These are phyloP conservation scores for Neosilurus hyrtlii DNA, from an alignment of 2,797 vertebrate genomes.

Conservation along the genomic window DNA sequence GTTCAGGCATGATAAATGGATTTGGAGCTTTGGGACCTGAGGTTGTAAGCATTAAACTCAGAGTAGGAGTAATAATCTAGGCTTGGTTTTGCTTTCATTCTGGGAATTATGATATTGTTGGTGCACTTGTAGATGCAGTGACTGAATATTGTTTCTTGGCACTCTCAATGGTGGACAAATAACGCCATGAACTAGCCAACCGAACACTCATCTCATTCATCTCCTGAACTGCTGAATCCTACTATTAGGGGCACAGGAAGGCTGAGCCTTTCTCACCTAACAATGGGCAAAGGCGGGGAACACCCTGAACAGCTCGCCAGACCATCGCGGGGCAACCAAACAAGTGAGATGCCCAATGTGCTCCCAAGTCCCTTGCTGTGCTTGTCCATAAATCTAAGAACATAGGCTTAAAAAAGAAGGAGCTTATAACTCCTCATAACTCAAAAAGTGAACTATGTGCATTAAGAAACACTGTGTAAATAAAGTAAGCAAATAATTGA, in stretches of 20 bases:
- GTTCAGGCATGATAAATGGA: neutral
- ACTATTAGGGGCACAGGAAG: no score
- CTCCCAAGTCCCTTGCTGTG: neutral
- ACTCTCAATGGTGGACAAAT: neutral
- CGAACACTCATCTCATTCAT: neutral
- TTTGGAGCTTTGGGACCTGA: neutral
- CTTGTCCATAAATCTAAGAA: neutral
- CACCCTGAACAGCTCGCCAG: no score
- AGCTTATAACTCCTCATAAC: neutral
- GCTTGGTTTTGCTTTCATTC: no score
- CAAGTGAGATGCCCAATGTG: neutral
- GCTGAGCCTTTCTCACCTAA: no score
- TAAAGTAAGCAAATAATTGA: neutral
- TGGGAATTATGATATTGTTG: neutral
- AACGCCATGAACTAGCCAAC: no score
- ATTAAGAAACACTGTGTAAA: neutral
- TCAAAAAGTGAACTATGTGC: neutral
- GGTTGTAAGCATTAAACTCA: neutral
- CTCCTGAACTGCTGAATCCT: no score
- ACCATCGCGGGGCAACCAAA: neutral
- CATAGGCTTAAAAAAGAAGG: neutral
- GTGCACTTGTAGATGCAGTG: neutral
- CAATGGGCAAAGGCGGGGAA: no score
- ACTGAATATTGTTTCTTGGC: neutral
- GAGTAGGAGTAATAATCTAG: constrained; percentile 6